Percentiles rank a stretch among this genome's conserved stretches.
phyloP scores from a whole-genome alignment of 2,113 vertebrate species.

The Thinocorus orbignyianus region DNA sequence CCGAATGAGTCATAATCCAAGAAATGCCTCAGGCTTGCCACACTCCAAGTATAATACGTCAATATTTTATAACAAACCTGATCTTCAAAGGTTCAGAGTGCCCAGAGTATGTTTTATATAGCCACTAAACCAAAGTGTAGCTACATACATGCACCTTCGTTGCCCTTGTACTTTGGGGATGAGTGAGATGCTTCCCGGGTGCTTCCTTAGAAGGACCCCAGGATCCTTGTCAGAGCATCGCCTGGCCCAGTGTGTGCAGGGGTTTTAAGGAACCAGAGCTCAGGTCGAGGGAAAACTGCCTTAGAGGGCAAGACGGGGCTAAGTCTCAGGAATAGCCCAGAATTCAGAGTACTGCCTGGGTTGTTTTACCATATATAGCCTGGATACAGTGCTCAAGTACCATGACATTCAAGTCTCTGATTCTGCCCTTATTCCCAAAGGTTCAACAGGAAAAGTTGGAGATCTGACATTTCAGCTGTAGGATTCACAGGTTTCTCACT shows the following conservation, averaged over 20 bases:
- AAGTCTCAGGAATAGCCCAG: background rate
- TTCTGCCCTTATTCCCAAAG: background rate
- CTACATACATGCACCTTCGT: background rate
- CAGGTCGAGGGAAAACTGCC: background rate
- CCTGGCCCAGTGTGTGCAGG: background rate
- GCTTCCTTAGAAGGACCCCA: background rate
- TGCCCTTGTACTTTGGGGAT: background rate
- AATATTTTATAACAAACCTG: background rate
- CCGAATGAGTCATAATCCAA: slow-evolving; percentile 31
- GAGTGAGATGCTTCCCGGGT: background rate
- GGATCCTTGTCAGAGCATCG: background rate
- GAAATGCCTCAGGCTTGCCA: background rate
- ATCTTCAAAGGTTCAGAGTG: background rate
- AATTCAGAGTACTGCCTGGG: background rate
- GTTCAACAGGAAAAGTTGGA: background rate
- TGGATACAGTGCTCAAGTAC: background rate
- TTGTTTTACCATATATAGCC: slow-evolving; percentile 58
- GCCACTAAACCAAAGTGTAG: background rate
- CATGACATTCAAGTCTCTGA: background rate
- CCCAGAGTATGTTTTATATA: background rate
- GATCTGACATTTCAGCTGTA: background rate
- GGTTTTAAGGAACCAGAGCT: background rate
- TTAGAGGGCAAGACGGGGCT: background rate
- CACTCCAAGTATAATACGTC: background rate
- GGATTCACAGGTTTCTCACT: background rate